A percentile compares a stretch with the other conserved stretches of the same genome.
Evolutionary conservation across 1,140 invertebrate genomes (phyloP).

Genomic region (Drosophila albomicans): DNA sequence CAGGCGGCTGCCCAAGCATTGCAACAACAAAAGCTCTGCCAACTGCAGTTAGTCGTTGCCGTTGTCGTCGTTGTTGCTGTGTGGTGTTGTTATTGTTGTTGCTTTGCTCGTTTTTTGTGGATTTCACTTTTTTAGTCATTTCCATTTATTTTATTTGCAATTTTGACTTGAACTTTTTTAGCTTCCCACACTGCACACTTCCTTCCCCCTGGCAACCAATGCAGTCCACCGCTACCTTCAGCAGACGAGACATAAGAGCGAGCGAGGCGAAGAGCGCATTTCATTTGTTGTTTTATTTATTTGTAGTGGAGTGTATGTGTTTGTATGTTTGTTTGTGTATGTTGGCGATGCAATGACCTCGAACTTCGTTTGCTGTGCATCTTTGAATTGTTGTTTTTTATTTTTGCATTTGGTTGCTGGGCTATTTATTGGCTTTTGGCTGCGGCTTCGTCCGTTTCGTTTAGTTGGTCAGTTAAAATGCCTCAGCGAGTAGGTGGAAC

Average conservation of each 20-base stretch:
- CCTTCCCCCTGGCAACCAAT: neutral
- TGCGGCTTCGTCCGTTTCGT: conserved; percentile 23
- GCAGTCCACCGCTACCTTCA: neutral
- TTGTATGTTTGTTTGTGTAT: conserved; percentile 12
- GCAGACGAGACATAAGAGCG: conserved; percentile 12
- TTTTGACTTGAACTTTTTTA: conserved; percentile 55
- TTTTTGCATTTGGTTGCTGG: conserved; percentile 46
- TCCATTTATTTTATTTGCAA: conserved; percentile 64
- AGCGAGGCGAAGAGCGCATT: conserved; percentile 18
- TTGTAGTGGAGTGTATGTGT: conserved; percentile 18
- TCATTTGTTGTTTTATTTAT: conserved; percentile 57
- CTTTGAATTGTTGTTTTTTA: conserved; percentile 44
- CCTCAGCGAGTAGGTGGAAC: conserved; percentile 19
- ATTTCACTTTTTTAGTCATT: conserved; percentile 71
- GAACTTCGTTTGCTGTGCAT: conserved; percentile 62
- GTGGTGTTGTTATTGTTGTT: conserved; percentile 22
- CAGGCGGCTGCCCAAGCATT: conserved; percentile 25
- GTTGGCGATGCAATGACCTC: conserved; percentile 69
- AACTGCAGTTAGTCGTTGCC: conserved; percentile 43
- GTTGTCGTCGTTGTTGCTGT: conserved; percentile 17
- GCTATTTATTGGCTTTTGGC: conserved; percentile 52
- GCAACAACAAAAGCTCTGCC: conserved; percentile 30
- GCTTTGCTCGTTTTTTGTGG: conserved; percentile 49
- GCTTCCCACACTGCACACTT: neutral
- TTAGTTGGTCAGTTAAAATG: conserved; percentile 49